Conservation (phyloP, 2,797 vertebrate genomes). For the Mallotus villosus region DNA sequence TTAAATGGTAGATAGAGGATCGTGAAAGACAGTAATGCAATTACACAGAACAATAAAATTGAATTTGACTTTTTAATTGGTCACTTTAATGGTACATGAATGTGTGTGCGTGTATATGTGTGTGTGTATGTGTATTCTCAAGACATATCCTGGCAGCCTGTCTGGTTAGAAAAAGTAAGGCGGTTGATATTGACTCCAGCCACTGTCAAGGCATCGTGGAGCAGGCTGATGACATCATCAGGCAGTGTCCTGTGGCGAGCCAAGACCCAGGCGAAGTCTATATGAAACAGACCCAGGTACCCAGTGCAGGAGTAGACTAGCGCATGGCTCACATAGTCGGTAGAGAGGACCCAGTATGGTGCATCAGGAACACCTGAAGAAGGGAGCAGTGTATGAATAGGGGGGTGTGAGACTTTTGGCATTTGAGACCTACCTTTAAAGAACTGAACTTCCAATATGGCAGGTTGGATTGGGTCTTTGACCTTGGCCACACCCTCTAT, state of each 20-base stretch:
- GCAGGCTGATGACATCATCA: conserved; percentile 54
- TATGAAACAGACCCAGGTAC: conserved; percentile 69
- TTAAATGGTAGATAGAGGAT: too few species aligned
- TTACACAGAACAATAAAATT: too few species aligned
- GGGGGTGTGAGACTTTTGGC: not conserved
- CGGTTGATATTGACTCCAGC: conserved; percentile 56
- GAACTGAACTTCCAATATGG: conserved; percentile 73
- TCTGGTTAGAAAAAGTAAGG: conserved; percentile 69
- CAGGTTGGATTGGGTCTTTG: conserved; percentile 65
- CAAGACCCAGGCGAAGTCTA: conserved; percentile 79
- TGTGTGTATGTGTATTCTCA: conserved; percentile 3
- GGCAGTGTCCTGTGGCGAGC: conserved; percentile 69
- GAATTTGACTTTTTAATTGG: too few species aligned
- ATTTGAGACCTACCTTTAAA: conserved; percentile 68
- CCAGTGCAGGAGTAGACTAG: conserved; percentile 80
- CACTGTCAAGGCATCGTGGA: conserved; percentile 65
- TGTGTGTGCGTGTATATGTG: not conserved
- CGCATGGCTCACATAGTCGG: conserved; percentile 77
- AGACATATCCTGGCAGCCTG: conserved; percentile 57
- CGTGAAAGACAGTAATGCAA: too few species aligned
- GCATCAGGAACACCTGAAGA: conserved; percentile 64
- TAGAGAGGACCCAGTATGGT: conserved; percentile 80
- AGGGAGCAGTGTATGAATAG: not conserved
- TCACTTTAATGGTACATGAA: too few species aligned
- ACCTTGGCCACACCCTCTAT: conserved; percentile 71